These are phyloP conservation scores for Orthonevra nobilis DNA, from an alignment of 2,888 invertebrate genomes.

Conservation along the genomic window DNA sequence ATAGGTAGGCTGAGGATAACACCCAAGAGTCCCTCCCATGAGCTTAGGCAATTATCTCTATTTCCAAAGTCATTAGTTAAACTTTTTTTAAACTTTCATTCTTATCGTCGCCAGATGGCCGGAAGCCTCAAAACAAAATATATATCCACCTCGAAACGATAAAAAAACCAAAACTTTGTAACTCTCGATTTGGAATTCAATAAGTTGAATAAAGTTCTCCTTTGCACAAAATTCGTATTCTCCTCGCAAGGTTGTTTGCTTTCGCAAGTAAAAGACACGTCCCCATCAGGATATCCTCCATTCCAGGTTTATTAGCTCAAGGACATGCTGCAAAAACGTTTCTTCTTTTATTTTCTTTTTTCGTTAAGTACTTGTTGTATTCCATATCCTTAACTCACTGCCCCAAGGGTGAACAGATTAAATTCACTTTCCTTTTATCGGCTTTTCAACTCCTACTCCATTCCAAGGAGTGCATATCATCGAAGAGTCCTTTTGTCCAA, in stretches of 20 bases:
- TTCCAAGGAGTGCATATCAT: slow-evolving; percentile 38
- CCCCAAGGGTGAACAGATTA: slow-evolving; percentile 27
- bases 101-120: no score
- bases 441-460: slow-evolving; percentile 20
- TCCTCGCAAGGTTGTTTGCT: neutral
- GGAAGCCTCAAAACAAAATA: no score
- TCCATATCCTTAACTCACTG: neutral
- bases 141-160: neutral
- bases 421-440: slow-evolving; percentile 45
- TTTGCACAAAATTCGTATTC: neutral
- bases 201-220: slow-evolving; percentile 5
- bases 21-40: no score
- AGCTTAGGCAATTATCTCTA: no score
- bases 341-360: neutral
- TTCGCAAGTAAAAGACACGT: slow-evolving; percentile 4
- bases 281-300: neutral
- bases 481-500: slow-evolving; percentile 13
- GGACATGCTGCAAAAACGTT: neutral
- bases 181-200: slow-evolving; percentile 24
- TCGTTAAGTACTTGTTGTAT: neutral
- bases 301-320: slow-evolving; percentile 2
- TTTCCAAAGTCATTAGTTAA: no score
- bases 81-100: no score
- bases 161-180: neutral
- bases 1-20: no score